A percentile compares a stretch with the other conserved stretches of the same genome.
Evolutionary conservation across 2,113 vertebrate genomes (phyloP).

Genomic region (Entosphenus tridentatus): DNA sequence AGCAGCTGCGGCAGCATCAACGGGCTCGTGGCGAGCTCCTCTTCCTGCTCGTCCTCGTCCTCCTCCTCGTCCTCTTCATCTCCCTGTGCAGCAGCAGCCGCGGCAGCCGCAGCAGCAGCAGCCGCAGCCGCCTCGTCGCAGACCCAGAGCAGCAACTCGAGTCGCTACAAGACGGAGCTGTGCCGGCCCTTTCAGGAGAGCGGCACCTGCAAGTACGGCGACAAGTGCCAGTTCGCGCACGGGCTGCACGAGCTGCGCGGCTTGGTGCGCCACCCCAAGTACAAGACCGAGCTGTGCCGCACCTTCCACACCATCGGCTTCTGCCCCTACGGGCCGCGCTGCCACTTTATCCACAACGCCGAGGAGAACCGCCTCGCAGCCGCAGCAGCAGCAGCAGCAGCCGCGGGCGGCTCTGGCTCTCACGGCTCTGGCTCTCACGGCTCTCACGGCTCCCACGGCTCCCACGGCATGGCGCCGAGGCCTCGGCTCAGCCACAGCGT

Average conservation of each 20-base stretch:
- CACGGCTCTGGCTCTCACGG: no score
- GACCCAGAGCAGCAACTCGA: slow-evolving; percentile 57
- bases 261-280: slow-evolving; percentile 87
- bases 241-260: slow-evolving; percentile 88
- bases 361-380: slow-evolving; percentile 59
- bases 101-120: slow-evolving; percentile 12
- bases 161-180: slow-evolving; percentile 95
- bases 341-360: slow-evolving; percentile 95
- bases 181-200: slow-evolving; percentile 94
- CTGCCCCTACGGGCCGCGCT: slow-evolving; percentile 81
- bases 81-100: no score
- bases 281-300: slow-evolving; percentile 98
- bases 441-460: no score
- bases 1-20: no score
- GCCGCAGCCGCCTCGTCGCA: slow-evolving; percentile 38
- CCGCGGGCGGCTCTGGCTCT: no score
- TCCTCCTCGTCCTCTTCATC: no score
- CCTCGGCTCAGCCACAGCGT: slow-evolving; percentile 96
- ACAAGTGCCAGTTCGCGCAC: slow-evolving; percentile 96
- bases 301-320: slow-evolving; percentile 98
- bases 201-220: slow-evolving; percentile 84
- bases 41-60: no score
- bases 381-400: slow-evolving; percentile 16
- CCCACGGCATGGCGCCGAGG: slow-evolving; percentile 20
- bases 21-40: no score